Conservation (phyloP, 2,797 vertebrate species). For the Chaetodon trifasciatus region DNA sequence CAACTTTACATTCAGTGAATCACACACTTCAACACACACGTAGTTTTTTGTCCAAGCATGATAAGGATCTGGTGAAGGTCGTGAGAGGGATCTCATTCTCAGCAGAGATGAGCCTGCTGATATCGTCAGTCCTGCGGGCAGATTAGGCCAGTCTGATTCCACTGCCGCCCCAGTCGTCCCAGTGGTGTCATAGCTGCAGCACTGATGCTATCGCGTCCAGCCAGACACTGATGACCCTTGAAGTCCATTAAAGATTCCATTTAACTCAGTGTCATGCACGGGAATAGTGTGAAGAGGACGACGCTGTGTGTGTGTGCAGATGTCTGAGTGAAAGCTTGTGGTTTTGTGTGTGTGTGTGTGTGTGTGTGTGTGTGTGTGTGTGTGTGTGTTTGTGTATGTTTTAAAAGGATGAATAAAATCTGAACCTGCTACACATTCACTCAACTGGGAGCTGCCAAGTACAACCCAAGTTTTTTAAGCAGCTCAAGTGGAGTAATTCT, state of each 20-base stretch:
- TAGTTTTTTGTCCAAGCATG: slow-evolving; percentile 52
- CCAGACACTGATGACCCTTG: slow-evolving; percentile 72
- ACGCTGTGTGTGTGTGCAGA: not conserved
- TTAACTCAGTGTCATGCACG: slow-evolving; percentile 50
- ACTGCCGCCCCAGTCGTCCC: slow-evolving; percentile 65
- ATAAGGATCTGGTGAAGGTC: slow-evolving; percentile 85
- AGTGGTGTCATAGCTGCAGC: slow-evolving; percentile 76
- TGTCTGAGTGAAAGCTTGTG: slow-evolving; percentile 6
- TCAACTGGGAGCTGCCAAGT: slow-evolving; percentile 47
- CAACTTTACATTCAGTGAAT: slow-evolving; percentile 35
- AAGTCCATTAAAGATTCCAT: slow-evolving; percentile 70
- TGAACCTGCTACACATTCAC: slow-evolving; percentile 37
- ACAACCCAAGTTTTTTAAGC: slow-evolving; percentile 36
- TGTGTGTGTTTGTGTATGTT: slow-evolving; percentile 24
- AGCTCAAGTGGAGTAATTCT: slow-evolving; percentile 57
- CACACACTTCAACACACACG: slow-evolving; percentile 37
- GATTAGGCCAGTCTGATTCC: slow-evolving; percentile 77
- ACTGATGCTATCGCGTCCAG: slow-evolving; percentile 73
- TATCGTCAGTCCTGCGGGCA: slow-evolving; percentile 74
- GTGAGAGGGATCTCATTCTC: slow-evolving; percentile 82
- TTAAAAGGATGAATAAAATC: slow-evolving; percentile 37
- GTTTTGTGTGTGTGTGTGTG: slow-evolving; percentile 8
- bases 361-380: slow-evolving; percentile 29
- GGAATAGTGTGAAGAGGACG: slow-evolving; percentile 32
- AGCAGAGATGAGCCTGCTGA: slow-evolving; percentile 79